Evolutionary conservation across 2,888 invertebrate species (phyloP).

Genomic region (Alentia gelatinosa): DNA sequence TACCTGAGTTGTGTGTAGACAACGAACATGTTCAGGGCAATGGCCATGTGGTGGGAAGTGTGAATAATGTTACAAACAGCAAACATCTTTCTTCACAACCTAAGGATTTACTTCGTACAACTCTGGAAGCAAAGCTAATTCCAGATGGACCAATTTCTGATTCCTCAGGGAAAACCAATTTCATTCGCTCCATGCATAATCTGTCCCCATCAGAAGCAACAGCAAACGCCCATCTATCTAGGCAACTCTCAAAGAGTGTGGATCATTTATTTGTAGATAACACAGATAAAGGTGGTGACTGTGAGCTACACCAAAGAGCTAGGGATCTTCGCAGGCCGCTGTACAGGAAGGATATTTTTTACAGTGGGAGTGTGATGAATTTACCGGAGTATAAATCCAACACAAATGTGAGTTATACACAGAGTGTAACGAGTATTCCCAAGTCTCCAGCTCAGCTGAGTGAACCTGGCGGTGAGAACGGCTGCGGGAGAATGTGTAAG

Average conservation of each 20-base stretch:
- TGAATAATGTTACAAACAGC: background rate
- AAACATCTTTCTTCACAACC: too few species aligned
- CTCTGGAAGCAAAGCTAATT: too few species aligned
- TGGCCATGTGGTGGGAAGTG: background rate
- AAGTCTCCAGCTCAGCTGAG: background rate
- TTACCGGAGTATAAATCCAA: constrained; percentile 92
- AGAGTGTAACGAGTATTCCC: constrained; percentile 89
- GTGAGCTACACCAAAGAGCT: constrained; percentile 35
- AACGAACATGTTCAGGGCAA: background rate
- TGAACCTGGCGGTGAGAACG: background rate
- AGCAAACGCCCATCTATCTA: background rate
- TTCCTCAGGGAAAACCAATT: too few species aligned
- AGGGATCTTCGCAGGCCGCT: constrained; percentile 84
- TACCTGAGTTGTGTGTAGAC: background rate
- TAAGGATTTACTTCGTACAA: too few species aligned
- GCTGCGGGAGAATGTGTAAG: constrained; percentile 20
- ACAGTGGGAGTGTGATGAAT: constrained; percentile 95
- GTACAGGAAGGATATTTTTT: constrained; percentile 97
- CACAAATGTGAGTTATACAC: constrained; percentile 91
- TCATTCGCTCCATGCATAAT: background rate
- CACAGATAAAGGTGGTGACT: background rate
- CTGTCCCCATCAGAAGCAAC: background rate
- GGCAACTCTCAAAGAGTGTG: constrained; percentile 28
- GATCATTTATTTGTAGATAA: background rate
- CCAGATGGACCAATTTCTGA: too few species aligned